These are phyloP conservation scores for Mesaphorura yosii DNA, from an alignment of 1,140 invertebrate genomes.

Conservation along the genomic window DNA sequence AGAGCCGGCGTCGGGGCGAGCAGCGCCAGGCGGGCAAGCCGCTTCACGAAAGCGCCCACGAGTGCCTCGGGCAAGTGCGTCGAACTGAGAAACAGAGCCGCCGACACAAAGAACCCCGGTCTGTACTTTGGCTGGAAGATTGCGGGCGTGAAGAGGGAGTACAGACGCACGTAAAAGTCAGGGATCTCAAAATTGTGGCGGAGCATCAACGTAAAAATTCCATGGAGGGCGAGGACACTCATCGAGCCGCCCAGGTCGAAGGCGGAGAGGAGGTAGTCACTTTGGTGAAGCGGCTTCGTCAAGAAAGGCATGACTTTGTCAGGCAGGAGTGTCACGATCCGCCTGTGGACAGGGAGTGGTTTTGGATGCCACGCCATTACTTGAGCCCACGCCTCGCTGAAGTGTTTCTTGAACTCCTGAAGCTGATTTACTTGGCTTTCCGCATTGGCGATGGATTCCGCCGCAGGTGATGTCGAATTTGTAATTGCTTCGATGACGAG, in stretches of 20 bases:
- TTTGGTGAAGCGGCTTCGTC: constrained; percentile 65
- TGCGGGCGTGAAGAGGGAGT: constrained; percentile 77
- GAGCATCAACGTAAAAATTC: constrained; percentile 78
- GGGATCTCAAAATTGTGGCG: constrained; percentile 91
- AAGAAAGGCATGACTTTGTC: constrained; percentile 71
- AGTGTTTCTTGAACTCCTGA: constrained; percentile 19
- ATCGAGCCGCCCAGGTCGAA: constrained; percentile 77
- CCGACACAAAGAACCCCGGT: constrained; percentile 68
- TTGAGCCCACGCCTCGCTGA: constrained; percentile 21
- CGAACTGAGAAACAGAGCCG: constrained; percentile 82
- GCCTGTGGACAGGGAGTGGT: constrained; percentile 53
- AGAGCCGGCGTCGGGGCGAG: constrained; percentile 68
- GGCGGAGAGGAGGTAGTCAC: constrained; percentile 85
- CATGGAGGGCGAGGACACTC: constrained; percentile 80
- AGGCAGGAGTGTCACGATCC: constrained; percentile 64
- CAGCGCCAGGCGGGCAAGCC: constrained; percentile 66
- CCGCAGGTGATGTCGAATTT: too few species aligned
- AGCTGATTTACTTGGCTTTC: constrained; percentile 7
- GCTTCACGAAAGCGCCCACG: constrained; percentile 87
- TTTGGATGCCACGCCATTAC: constrained; percentile 56
- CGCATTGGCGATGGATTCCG: too few species aligned
- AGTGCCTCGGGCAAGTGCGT: constrained; percentile 84
- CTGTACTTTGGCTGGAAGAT: constrained; percentile 85
- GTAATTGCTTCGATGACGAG: too few species aligned
- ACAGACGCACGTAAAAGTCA: constrained; percentile 86